phyloP scores from a whole-genome alignment of 1,140 invertebrate genomes.

The Oedothorax gibbosus region DNA sequence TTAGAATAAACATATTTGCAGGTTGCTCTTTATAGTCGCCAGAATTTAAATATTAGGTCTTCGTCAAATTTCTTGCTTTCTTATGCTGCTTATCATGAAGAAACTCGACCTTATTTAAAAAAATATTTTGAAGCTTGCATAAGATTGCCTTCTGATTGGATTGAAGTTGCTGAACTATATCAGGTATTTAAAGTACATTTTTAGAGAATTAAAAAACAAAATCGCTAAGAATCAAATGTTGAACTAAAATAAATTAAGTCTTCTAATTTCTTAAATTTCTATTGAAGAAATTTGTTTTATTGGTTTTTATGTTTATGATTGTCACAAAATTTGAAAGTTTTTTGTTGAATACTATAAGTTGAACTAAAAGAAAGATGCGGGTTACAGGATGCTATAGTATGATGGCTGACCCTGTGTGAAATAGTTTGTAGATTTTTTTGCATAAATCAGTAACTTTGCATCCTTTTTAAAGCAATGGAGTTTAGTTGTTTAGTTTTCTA shows the following conservation, averaged over 20 bases:
- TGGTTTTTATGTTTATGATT: not conserved
- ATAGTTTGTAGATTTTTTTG: too few relatives aligned
- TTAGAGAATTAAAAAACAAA: not conserved
- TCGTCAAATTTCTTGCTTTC: slow-evolving; percentile 71
- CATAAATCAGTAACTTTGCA: too few relatives aligned
- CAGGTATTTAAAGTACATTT: slow-evolving; percentile 64
- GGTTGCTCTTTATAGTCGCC: slow-evolving; percentile 70
- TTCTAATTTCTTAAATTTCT: too few relatives aligned
- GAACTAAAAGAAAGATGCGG: too few relatives aligned
- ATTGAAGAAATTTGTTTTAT: not conserved
- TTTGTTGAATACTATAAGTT: not conserved
- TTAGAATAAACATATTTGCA: slow-evolving; percentile 52
- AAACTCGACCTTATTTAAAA: slow-evolving; percentile 68
- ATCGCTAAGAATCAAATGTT: too few relatives aligned
- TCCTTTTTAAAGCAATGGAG: too few relatives aligned
- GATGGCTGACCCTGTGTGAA: too few relatives aligned
- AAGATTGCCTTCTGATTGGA: slow-evolving; percentile 71
- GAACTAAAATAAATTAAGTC: too few relatives aligned
- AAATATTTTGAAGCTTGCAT: slow-evolving; percentile 69
- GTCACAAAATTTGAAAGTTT: not conserved
- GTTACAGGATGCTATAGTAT: too few relatives aligned
- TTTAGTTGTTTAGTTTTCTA: too few relatives aligned
- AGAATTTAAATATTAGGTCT: slow-evolving; percentile 70
- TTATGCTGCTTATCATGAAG: slow-evolving; percentile 66
- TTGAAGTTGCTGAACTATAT: slow-evolving; percentile 71